Conservation (phyloP, 2,113 vertebrate genomes). For the Sphaerodactylus townsendi region DNA sequence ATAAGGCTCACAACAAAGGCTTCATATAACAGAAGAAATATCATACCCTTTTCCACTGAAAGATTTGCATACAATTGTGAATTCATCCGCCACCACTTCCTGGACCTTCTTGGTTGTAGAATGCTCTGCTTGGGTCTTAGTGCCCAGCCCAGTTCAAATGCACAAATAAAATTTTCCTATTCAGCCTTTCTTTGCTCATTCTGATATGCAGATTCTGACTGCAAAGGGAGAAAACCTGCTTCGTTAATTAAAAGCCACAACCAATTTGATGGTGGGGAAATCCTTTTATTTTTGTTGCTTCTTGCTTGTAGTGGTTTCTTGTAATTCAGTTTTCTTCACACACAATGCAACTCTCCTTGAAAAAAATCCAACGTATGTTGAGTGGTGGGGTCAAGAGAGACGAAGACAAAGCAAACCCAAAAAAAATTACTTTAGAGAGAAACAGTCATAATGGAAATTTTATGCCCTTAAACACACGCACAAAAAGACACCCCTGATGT, state of each 20-base stretch:
- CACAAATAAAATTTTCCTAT: no score
- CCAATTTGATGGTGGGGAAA: conserved; percentile 65
- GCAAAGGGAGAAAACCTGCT: conserved; percentile 93
- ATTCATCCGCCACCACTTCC: no score
- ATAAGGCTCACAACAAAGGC: not conserved
- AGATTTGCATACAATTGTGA: no score
- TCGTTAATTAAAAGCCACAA: conserved; percentile 91
- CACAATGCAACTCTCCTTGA: conserved; percentile 80
- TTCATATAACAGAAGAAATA: not conserved
- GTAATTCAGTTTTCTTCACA: conserved; percentile 82
- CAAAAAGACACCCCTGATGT: conserved; percentile 83
- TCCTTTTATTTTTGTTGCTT: conserved; percentile 74
- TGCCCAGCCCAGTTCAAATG: no score
- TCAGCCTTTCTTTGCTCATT: conserved; percentile 99
- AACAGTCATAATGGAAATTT: conserved; percentile 79
- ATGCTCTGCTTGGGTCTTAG: no score
- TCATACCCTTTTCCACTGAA: no score
- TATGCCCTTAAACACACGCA: conserved; percentile 73
- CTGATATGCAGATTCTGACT: conserved; percentile 93
- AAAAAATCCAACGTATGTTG: conserved; percentile 79
- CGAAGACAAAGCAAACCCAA: conserved; percentile 67
- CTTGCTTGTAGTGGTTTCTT: conserved; percentile 79
- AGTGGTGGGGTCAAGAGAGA: conserved; percentile 51
- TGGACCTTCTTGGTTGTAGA: no score
- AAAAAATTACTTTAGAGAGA: conserved; percentile 83